These are phyloP conservation scores for Harpalus rubripes DNA, from an alignment of 2,888 invertebrate genomes.

Conservation along the genomic window DNA sequence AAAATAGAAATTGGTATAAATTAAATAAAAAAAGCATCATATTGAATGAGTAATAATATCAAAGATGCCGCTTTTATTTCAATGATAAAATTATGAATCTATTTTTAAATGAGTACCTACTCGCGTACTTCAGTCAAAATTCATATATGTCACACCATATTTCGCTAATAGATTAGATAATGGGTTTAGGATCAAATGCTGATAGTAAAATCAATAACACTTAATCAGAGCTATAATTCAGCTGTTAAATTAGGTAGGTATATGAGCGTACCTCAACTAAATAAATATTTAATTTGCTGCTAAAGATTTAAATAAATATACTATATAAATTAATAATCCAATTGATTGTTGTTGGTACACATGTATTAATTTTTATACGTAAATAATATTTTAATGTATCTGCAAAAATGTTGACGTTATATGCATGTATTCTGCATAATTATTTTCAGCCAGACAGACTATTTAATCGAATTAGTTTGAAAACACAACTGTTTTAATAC, in stretches of 20 bases:
- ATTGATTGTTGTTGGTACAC: not conserved
- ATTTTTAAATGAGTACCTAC: too few species aligned
- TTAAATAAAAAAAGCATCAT: too few species aligned
- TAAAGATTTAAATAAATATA: not conserved
- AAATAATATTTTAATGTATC: conserved; percentile 4
- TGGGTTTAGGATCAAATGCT: not conserved
- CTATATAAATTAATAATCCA: not conserved
- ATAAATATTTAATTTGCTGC: conserved; percentile 7
- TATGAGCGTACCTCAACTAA: not conserved
- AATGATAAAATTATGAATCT: too few species aligned
- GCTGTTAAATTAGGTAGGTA: not conserved
- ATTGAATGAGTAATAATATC: too few species aligned
- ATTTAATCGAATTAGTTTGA: not conserved
- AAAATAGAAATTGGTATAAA: too few species aligned
- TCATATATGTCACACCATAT: too few species aligned
- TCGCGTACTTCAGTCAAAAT: too few species aligned
- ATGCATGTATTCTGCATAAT: not conserved
- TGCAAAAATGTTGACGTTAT: not conserved
- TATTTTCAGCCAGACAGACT: not conserved
- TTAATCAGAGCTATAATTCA: not conserved
- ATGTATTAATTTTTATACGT: not conserved
- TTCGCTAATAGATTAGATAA: too few species aligned
- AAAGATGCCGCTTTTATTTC: too few species aligned
- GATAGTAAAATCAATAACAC: not conserved
- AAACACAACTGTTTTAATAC: conserved; percentile 3